Evolutionary conservation across 2,888 invertebrate genomes (phyloP).

Genomic region (Bombylius discolor): DNA sequence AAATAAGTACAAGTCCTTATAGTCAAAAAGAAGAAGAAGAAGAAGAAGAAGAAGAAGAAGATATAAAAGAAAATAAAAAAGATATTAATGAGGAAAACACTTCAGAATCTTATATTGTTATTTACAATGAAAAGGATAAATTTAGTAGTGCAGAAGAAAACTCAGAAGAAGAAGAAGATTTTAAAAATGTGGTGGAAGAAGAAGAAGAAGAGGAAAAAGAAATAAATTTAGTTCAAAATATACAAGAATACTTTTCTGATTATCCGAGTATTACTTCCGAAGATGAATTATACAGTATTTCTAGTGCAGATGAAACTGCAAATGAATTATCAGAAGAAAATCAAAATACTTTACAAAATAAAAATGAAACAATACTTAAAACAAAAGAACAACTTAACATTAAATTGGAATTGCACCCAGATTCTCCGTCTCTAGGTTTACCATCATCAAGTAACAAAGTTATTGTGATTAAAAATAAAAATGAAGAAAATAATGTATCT

Average conservation of each 20-base stretch:
- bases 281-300: not conserved
- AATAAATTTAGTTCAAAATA: too few species aligned
- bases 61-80: conserved; percentile 4
- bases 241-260: too few species aligned
- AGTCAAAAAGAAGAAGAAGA: conserved; percentile 6
- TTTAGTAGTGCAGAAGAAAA: conserved; percentile 25
- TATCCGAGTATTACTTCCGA: not conserved
- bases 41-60: conserved; percentile 4
- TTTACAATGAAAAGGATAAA: not conserved
- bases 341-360: not conserved
- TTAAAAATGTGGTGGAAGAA: conserved; percentile 11
- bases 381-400: too few species aligned
- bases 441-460: conserved; percentile 4
- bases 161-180: conserved; percentile 18
- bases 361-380: too few species aligned
- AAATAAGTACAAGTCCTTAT: too few species aligned
- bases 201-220: not conserved
- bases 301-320: not conserved
- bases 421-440: not conserved
- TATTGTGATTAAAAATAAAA: conserved; percentile 5
- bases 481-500: not conserved
- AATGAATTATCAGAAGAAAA: not conserved
- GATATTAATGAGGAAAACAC: not conserved
- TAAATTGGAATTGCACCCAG: too few species aligned
- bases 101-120: not conserved